phyloP scores from a whole-genome alignment of 2,113 vertebrate genomes.

The Hassar affinis region DNA sequence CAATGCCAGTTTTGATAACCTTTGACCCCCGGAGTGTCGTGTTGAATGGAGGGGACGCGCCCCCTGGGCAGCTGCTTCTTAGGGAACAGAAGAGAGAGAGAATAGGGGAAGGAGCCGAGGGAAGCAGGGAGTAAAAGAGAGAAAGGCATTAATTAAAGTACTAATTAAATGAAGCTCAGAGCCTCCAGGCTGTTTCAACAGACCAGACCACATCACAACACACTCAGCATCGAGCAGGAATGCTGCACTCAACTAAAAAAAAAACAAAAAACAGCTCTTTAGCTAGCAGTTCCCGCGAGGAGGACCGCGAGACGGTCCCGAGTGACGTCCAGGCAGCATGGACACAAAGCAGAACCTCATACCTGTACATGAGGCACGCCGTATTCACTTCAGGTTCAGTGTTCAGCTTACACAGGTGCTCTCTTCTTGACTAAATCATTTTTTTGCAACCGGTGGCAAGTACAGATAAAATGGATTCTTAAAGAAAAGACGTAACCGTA shows the following conservation, averaged over 20 bases:
- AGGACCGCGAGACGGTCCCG: not conserved
- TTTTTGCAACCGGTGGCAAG: too few relatives aligned
- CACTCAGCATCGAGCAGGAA: conserved; percentile 2
- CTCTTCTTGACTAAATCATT: too few relatives aligned
- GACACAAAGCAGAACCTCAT: not conserved
- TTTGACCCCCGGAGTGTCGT: conserved; percentile 54
- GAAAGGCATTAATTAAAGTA: conserved; percentile 54
- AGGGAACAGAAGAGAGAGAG: conserved; percentile 48
- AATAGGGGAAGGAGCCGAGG: conserved; percentile 25
- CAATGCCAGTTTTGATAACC: conserved; percentile 67
- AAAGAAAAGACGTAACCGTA: too few relatives aligned
- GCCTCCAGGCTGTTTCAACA: conserved; percentile 12
- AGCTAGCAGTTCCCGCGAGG: not conserved
- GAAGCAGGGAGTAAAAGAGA: conserved; percentile 36
- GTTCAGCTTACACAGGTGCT: too few relatives aligned
- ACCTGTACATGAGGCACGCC: not conserved
- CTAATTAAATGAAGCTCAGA: conserved; percentile 56
- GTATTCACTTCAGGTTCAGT: too few relatives aligned
- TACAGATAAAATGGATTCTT: too few relatives aligned
- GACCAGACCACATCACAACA: conserved; percentile 1
- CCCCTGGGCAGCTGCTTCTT: conserved; percentile 43
- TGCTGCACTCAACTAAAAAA: not conserved
- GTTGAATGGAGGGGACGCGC: conserved; percentile 41
- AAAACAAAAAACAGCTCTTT: not conserved
- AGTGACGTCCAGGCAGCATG: not conserved